Evolutionary conservation across 2,113 vertebrate genomes (phyloP).

Genomic region (Tragelaphus imberbis): DNA sequence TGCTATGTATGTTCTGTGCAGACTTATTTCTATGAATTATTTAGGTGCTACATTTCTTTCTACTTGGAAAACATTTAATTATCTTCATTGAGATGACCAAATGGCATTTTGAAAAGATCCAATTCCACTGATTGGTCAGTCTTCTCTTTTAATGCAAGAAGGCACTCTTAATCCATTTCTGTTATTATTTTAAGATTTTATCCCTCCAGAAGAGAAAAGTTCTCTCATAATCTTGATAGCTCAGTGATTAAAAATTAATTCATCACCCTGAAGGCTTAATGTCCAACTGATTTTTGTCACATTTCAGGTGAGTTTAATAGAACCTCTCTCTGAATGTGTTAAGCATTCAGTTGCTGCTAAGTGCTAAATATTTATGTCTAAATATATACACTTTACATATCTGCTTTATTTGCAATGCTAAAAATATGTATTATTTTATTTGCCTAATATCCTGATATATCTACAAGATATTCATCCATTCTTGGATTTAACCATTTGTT

Average conservation of each 20-base stretch:
- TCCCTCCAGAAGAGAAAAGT: neutral
- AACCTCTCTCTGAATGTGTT: neutral
- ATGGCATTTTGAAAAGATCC: neutral
- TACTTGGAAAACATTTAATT: neutral
- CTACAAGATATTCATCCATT: neutral
- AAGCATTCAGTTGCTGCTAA: constrained; percentile 36
- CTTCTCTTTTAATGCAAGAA: neutral
- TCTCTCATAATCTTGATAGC: constrained; percentile 23
- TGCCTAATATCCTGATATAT: neutral
- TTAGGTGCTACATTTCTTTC: constrained; percentile 4
- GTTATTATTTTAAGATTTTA: neutral
- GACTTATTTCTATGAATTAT: constrained; percentile 11
- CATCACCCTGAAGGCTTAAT: neutral
- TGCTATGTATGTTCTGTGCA: neutral
- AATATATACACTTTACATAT: neutral
- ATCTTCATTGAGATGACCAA: neutral
- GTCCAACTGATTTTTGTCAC: constrained; percentile 21
- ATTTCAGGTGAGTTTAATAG: constrained; percentile 39
- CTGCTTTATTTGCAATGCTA: neutral
- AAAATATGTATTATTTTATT: neutral
- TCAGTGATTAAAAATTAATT: constrained; percentile 59
- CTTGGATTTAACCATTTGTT: neutral
- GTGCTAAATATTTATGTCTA: neutral
- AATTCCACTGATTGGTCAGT: neutral
- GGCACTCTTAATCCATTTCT: neutral